Percentiles rank a stretch among this genome's conserved stretches.
These are phyloP conservation scores for Phyllotis vaccarum DNA, from an alignment of 2,797 vertebrate genomes.

Conservation along the genomic window DNA sequence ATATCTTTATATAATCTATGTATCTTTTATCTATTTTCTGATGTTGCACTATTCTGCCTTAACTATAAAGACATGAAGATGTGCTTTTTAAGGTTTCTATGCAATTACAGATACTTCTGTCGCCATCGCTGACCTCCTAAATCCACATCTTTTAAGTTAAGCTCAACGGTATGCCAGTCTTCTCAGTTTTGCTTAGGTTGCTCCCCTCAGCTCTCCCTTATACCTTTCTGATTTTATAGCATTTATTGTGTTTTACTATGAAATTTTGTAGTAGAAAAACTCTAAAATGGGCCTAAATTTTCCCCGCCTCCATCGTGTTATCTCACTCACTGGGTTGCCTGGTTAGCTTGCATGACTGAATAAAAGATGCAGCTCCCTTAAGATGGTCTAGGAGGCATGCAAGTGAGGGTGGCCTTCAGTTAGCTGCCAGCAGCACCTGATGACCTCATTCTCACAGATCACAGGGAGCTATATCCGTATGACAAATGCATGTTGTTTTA, in stretches of 20 bases:
- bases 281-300: neutral
- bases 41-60: neutral
- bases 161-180: neutral
- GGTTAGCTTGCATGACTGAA: neutral
- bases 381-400: neutral
- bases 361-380: neutral
- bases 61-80: neutral
- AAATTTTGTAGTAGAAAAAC: neutral
- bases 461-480: neutral
- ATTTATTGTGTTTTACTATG: neutral
- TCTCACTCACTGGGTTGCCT: neutral
- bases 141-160: neutral
- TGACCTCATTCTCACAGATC: neutral
- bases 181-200: neutral
- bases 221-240: neutral
- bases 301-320: neutral
- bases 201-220: neutral
- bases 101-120: neutral
- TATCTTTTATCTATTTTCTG: neutral
- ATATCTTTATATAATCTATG: neutral
- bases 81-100: neutral
- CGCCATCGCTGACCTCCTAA: neutral
- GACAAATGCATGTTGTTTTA: neutral
- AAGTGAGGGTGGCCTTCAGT: neutral
- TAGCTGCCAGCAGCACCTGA: neutral